phyloP scores from a whole-genome alignment of 1,140 invertebrate species.

The Mycetomoellerius zeteki region DNA sequence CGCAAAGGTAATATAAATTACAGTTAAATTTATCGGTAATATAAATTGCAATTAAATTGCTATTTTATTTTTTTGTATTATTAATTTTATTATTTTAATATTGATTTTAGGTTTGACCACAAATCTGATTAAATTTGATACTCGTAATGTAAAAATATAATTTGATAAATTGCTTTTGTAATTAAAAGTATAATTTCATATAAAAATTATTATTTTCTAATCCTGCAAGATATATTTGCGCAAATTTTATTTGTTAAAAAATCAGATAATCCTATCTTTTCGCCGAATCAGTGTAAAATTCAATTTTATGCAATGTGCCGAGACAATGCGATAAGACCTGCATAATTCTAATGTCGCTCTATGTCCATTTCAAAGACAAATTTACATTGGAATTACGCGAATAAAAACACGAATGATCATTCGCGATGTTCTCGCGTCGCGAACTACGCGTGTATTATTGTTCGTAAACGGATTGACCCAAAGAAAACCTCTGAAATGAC shows the following conservation, averaged over 20 bases:
- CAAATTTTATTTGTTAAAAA: background rate
- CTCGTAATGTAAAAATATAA: background rate
- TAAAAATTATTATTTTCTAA: slow-evolving; percentile 8
- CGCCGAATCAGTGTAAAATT: background rate
- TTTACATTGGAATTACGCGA: slow-evolving; percentile 11
- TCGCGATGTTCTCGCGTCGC: slow-evolving; percentile 24
- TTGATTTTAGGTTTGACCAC: background rate
- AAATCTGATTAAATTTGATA: background rate
- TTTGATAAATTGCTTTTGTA: background rate
- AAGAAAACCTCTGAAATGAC: slow-evolving; percentile 87
- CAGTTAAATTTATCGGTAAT: too few relatives aligned
- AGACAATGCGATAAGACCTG: background rate
- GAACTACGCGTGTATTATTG: slow-evolving; percentile 71
- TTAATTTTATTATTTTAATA: background rate
- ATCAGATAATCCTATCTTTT: background rate
- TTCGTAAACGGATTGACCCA: slow-evolving; percentile 86
- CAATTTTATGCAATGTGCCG: background rate
- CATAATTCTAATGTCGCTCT: slow-evolving; percentile 7
- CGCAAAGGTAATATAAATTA: background rate
- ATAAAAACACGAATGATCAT: background rate
- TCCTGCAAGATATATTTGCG: background rate
- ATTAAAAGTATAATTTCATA: background rate
- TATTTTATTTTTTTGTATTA: background rate
- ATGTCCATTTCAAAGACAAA: slow-evolving; percentile 1
- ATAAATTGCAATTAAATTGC: background rate